Evolutionary conservation across 2,113 vertebrate species (phyloP), one percentile per base, ranked within the genome.

Genomic region (Hippopotamus amphibius): DNA sequence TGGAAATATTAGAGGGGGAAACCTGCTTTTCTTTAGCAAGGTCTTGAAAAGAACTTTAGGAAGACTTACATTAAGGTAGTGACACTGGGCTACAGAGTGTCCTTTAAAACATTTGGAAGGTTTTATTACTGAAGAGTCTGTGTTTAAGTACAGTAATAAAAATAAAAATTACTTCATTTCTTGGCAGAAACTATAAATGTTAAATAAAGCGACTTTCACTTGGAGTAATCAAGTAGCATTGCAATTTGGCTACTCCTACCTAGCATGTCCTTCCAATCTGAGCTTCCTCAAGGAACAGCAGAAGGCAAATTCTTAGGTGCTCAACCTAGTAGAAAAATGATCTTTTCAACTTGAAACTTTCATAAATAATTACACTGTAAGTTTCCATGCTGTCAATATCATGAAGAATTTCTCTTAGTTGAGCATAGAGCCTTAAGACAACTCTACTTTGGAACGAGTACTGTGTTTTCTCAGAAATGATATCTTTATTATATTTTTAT

Each of bases 141-240:
- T 94, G 24, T 48, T 92, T 94, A 96, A 96, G 55, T 81, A 55
- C 16, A 88, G 65, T 72, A 88, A 91, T 97, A 96, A 97, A 96
- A 91, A 93, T 88, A 4, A 88, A 97, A 88, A 93, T 85, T 85
- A 97, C 82, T 95, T 91, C 13, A 93, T 71, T 96, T 95, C 91
- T 94, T 97, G 88, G 59, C 65, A 95, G 69, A 94, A 95, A 91
- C 71, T n/a, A 66, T 81, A 66, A 97, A 88, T 85, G 77, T 95
- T 92, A 95, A 96, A 66, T 57, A 93, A 95, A 94, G 57, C 88
- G 4, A 59, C 14, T 48, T 55, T 85, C 33, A 63, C 22, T 88
- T 87, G 57, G 53, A 65, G 48, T 93, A 87, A 90, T 95, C 59
- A 88, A n/a, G 11, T 80, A 82, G 28, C 82, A 57, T 48, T 94